phyloP scores from a whole-genome alignment of 2,113 vertebrate genomes.

The Cheilinus undulatus region DNA sequence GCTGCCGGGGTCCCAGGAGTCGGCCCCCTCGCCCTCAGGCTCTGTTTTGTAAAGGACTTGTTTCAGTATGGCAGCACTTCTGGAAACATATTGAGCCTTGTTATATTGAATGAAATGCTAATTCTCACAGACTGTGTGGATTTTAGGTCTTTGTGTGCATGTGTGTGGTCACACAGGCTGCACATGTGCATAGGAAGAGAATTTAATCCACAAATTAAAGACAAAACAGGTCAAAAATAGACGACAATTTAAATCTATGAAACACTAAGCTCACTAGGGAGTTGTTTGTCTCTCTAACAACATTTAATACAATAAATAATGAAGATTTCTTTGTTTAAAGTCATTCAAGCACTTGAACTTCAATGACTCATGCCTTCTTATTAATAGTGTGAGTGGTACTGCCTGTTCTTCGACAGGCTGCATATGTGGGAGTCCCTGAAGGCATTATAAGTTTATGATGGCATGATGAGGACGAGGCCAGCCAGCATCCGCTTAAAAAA shows the following conservation, averaged over 20 bases:
- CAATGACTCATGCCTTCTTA: slow-evolving; percentile 55
- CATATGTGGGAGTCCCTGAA: slow-evolving; percentile 67
- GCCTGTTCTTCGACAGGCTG: slow-evolving; percentile 54
- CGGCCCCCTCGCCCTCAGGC: slow-evolving; percentile 77
- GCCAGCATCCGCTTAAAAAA: slow-evolving; percentile 78
- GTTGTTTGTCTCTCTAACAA: not conserved
- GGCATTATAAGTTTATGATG: slow-evolving; percentile 72
- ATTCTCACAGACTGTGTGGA: slow-evolving; percentile 71
- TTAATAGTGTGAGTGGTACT: slow-evolving; percentile 36
- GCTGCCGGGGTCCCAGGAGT: slow-evolving; percentile 81
- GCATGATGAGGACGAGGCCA: slow-evolving; percentile 71
- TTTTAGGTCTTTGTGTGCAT: slow-evolving; percentile 63
- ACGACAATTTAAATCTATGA: not conserved
- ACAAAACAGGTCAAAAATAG: not conserved
- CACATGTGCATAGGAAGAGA: slow-evolving; percentile 46
- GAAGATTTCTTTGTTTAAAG: slow-evolving; percentile 27
- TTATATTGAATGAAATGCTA: slow-evolving; percentile 85
- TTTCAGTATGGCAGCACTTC: slow-evolving; percentile 85
- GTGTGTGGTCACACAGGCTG: slow-evolving; percentile 58
- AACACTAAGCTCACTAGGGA: not conserved
- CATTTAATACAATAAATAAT: slow-evolving; percentile 25
- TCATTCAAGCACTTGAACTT: slow-evolving; percentile 30
- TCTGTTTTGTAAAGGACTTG: slow-evolving; percentile 83
- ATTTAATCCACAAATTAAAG: slow-evolving; percentile 21
- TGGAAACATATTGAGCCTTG: slow-evolving; percentile 86